Conservation (phyloP, 2,888 invertebrate species). For the Dione juno region DNA sequence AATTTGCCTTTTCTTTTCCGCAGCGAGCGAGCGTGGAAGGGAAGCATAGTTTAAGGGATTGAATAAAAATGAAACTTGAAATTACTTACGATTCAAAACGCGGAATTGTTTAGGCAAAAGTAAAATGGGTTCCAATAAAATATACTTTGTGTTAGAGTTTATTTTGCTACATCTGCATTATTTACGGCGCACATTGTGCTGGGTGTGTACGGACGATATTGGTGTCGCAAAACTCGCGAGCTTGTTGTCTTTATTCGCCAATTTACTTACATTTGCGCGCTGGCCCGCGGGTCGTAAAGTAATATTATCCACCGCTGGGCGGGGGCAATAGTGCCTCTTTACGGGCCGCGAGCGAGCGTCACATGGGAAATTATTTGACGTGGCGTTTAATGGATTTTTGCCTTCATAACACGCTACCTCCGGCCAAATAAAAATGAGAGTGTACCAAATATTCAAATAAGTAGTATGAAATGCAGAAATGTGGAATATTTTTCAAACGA, state of each 20-base stretch:
- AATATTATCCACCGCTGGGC: slow-evolving; percentile 81
- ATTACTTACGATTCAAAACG: slow-evolving; percentile 41
- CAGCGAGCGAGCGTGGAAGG: slow-evolving; percentile 26
- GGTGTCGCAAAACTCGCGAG: slow-evolving; percentile 55
- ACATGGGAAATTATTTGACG: slow-evolving; percentile 84
- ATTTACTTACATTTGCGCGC: slow-evolving; percentile 80
- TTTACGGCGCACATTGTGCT: not conserved
- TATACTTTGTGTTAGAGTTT: slow-evolving; percentile 5
- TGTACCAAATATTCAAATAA: slow-evolving; percentile 53
- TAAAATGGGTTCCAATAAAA: slow-evolving; percentile 26
- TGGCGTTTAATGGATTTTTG: slow-evolving; percentile 83
- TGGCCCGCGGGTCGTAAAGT: slow-evolving; percentile 81
- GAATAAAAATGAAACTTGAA: slow-evolving; percentile 44
- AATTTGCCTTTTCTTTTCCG: slow-evolving; percentile 37
- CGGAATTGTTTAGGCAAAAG: slow-evolving; percentile 31
- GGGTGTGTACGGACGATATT: slow-evolving; percentile 32
- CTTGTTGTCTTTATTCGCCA: slow-evolving; percentile 80
- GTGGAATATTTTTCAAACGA: slow-evolving; percentile 33
- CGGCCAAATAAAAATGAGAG: slow-evolving; percentile 76
- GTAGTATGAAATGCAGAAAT: slow-evolving; percentile 37
- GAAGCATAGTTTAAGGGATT: slow-evolving; percentile 41
- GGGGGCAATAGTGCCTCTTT: slow-evolving; percentile 82
- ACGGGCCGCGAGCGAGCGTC: slow-evolving; percentile 82
- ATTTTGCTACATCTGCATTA: not conserved
- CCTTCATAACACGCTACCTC: slow-evolving; percentile 82